phyloP scores from a whole-genome alignment of 2,113 vertebrate genomes.

The Pachycephala philippinensis region DNA sequence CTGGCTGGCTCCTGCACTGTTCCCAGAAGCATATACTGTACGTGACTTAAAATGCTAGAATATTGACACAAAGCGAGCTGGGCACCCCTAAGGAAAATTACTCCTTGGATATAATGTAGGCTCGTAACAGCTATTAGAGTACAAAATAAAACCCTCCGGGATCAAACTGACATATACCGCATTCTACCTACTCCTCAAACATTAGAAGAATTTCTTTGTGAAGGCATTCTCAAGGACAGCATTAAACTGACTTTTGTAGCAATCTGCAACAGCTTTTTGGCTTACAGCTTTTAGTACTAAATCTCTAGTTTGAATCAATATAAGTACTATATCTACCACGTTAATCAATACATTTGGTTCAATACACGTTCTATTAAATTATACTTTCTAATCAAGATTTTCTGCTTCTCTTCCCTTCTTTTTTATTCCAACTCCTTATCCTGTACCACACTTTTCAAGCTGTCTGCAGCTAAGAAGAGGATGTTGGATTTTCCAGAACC shows the following conservation, averaged over 20 bases:
- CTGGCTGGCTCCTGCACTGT: constrained; percentile 94
- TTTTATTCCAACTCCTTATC: constrained; percentile 62
- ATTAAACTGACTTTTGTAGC: constrained; percentile 96
- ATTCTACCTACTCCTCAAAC: constrained; percentile 97
- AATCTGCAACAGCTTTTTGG: constrained; percentile 89
- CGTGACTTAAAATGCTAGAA: constrained; percentile 99
- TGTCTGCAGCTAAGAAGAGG: constrained; percentile 17
- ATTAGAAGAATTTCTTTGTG: constrained; percentile 97
- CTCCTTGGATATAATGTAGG: constrained; percentile 99
- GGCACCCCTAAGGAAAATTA: constrained; percentile 98
- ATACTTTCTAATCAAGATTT: constrained; percentile 87
- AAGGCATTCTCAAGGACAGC: constrained; percentile 99
- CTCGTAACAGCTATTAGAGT: constrained; percentile 99
- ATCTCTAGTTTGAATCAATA: constrained; percentile 82
- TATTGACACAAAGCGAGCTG: constrained; percentile 98
- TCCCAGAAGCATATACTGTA: constrained; percentile 98
- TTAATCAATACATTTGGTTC: constrained; percentile 85
- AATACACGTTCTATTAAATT: constrained; percentile 85
- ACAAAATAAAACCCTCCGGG: constrained; percentile 98
- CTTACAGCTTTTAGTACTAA: constrained; percentile 83
- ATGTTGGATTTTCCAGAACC: neutral
- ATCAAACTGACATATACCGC: constrained; percentile 93
- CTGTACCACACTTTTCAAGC: constrained; percentile 49
- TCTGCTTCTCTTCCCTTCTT: constrained; percentile 69
- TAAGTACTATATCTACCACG: constrained; percentile 83